Base-by-base conservation (phyloP, 2,113 vertebrate genomes). In the Hemiprocne comata region DNA sequence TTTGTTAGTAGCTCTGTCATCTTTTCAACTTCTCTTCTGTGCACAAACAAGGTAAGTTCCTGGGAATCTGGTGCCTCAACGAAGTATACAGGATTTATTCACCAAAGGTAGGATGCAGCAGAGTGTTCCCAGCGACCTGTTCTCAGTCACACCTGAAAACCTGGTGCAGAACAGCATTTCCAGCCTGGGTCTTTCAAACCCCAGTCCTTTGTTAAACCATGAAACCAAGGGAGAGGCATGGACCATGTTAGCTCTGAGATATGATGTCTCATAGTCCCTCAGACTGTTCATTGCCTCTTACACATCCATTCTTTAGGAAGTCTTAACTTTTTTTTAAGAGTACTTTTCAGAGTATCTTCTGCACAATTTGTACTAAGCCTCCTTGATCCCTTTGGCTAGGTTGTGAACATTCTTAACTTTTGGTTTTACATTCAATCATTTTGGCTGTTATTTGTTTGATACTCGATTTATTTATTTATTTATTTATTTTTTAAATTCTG, bases 1-100 rank as follows among this genome's bases (percentile, higher is more conserved):
- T 75, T 61, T 94, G 0, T 93, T 90, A 87, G 69, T 96, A 95
- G 89, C 77, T 96, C 57, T 95, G 65, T 83, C 80, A 76, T 89
- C 85, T 89, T 95, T 89, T 83, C 75, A 79, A n/a, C 55, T 85
- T 72, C 53, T 42, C 60, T 67, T 85, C 65, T 89, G 75, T 67
- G 84, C 84, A 34, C 89, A 72, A 77, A 66, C 85, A 95, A 94
- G 94, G 96, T 97, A 95, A 97, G 91, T 97, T 60, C 73, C 73
- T 85, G 94, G 94, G 50, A 95, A 69, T 74, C 21, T 84, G 79
- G 46, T 88, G 70, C 83, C 90, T 95, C 83, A 55, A 78, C 84
- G 23, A 62, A 90, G 75, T 90, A 51, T 90, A 40, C 40, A 42
- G 46, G 69, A 97, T 85, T 93, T 95, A 48, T 33, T 91, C 95